Conservation (phyloP, 2,113 vertebrate genomes). For the Puffinus mauretanicus region DNA sequence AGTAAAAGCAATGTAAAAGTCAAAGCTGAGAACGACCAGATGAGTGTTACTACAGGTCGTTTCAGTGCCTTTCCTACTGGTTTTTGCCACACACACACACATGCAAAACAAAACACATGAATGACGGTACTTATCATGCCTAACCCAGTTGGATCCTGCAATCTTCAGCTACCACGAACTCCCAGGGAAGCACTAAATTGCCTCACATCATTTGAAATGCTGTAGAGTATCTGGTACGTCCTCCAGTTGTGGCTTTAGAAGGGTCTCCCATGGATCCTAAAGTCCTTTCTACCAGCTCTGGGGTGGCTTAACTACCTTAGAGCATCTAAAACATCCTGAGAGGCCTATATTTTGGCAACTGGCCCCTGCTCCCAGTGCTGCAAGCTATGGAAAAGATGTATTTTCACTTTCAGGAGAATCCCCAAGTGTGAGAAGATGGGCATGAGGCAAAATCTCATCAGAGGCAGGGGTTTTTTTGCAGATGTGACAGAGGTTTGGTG, state of each 20-base stretch:
- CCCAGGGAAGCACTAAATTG: not conserved
- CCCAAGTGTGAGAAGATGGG: not conserved
- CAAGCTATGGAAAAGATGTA: not conserved
- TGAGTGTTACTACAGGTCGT: not conserved
- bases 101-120: not conserved
- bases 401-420: not conserved
- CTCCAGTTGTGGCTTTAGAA: not conserved
- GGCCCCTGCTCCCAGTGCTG: not conserved
- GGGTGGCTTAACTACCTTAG: not conserved
- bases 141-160: not conserved
- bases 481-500: not conserved
- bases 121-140: not conserved
- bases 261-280: not conserved
- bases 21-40: not conserved
- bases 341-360: not conserved
- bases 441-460: not conserved
- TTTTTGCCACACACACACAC: not conserved
- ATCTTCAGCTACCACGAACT: not conserved
- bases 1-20: not conserved
- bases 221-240: not conserved
- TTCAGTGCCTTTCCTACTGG: not conserved
- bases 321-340: not conserved
- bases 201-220: not conserved
- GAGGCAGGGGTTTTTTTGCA: not conserved
- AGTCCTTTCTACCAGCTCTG: not conserved